phyloP scores from a whole-genome alignment of 2,888 invertebrate genomes.

The Craniophora ligustri region DNA sequence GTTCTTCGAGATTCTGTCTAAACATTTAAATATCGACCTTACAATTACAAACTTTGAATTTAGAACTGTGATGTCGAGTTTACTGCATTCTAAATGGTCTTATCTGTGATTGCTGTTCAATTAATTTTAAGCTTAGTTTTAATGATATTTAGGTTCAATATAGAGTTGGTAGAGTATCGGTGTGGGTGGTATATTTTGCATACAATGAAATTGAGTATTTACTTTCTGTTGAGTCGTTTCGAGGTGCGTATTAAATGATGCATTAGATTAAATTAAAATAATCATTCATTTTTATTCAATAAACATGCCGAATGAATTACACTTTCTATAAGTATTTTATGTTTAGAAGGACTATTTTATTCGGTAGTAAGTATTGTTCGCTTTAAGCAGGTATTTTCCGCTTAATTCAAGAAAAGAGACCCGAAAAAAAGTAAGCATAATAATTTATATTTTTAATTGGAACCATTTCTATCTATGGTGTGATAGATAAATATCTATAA shows the following conservation, averaged over 20 bases:
- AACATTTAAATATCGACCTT: conserved; percentile 3
- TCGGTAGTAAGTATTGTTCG: too few relatives aligned
- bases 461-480: too few relatives aligned
- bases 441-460: too few relatives aligned
- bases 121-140: not conserved
- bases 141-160: not conserved
- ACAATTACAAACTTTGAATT: conserved; percentile 26
- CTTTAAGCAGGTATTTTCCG: too few relatives aligned
- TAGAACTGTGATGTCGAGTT: conserved; percentile 30
- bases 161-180: conserved; percentile 1
- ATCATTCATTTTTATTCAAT: conserved; percentile 6
- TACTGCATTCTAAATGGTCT: conserved; percentile 6
- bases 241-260: conserved; percentile 5
- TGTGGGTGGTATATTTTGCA: conserved; percentile 56
- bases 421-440: too few relatives aligned
- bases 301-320: too few relatives aligned
- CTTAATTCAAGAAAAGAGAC: too few relatives aligned
- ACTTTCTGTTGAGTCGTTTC: conserved; percentile 24
- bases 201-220: conserved; percentile 51
- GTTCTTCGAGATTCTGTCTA: conserved; percentile 1
- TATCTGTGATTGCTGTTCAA: not conserved
- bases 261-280: conserved; percentile 7
- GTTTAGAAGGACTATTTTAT: too few relatives aligned
- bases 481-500: too few relatives aligned
- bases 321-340: too few relatives aligned